Conservation (phyloP, 2,113 vertebrate species). For the Oncorhynchus kisutch region DNA sequence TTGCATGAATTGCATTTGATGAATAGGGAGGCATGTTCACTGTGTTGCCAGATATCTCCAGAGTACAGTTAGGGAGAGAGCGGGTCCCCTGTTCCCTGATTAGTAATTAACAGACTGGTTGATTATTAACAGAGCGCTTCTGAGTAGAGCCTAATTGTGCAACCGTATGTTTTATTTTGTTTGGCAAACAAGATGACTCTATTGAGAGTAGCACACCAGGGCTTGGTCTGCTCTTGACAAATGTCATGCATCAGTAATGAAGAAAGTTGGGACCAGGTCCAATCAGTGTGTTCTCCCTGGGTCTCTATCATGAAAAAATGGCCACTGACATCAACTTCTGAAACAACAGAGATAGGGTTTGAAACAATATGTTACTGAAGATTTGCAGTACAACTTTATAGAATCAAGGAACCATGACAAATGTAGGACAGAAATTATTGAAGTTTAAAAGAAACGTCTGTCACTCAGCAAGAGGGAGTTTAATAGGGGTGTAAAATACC, state of each 20-base stretch:
- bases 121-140: conserved; percentile 61
- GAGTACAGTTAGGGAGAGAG: conserved; percentile 17
- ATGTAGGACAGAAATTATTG: no score
- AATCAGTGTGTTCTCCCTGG: conserved; percentile 6
- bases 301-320: no score
- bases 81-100: conserved; percentile 14
- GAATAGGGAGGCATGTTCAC: not conserved
- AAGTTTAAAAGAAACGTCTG: no score
- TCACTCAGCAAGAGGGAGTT: no score
- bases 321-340: no score
- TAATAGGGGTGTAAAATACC: no score
- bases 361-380: no score
- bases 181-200: conserved; percentile 58
- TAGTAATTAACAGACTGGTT: conserved; percentile 48
- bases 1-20: not conserved
- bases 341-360: no score
- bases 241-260: conserved; percentile 53
- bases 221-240: conserved; percentile 29
- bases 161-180: conserved; percentile 44
- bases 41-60: conserved; percentile 5
- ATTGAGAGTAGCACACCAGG: conserved; percentile 25
- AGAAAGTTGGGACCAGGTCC: conserved; percentile 11
- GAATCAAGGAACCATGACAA: no score
- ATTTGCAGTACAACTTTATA: no score
- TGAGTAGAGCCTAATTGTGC: conserved; percentile 39